Evolutionary conservation across 2,797 vertebrate genomes (phyloP).

Genomic region (Pelobates cultripes): DNA sequence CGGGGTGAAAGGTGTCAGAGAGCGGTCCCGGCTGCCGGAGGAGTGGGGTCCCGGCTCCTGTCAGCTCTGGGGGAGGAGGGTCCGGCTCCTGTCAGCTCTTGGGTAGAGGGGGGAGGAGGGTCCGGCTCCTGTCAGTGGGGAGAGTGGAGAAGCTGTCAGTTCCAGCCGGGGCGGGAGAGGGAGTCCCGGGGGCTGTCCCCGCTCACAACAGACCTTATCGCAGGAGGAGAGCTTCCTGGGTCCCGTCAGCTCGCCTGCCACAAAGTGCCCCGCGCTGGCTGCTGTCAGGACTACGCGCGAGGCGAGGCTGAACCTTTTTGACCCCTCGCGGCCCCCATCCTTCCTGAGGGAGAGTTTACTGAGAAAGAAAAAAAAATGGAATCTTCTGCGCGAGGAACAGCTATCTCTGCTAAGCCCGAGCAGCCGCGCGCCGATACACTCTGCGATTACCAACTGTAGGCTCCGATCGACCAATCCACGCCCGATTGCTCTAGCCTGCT

Average conservation of each 20-base stretch:
- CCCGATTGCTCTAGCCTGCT: slow-evolving; percentile 17
- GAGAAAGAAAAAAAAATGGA: slow-evolving; percentile 43
- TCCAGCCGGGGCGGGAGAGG: not conserved
- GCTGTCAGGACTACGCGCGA: slow-evolving; percentile 31
- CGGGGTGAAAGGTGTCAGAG: not conserved
- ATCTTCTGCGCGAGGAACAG: slow-evolving; percentile 28
- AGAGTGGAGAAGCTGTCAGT: not conserved
- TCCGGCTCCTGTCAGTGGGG: slow-evolving; percentile 32
- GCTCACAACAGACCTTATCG: too few relatives aligned
- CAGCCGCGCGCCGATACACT: slow-evolving; percentile 7
- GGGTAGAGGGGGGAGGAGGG: not conserved
- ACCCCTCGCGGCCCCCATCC: slow-evolving; percentile 41
- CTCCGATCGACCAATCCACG: not conserved
- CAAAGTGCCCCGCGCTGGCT: not conserved
- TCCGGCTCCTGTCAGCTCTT: slow-evolving; percentile 25
- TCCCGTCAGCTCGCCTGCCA: not conserved
- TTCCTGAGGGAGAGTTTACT: slow-evolving; percentile 46
- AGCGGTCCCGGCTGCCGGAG: not conserved
- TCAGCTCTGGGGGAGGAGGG: slow-evolving; percentile 6
- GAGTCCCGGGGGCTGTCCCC: not conserved
- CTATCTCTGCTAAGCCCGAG: slow-evolving; percentile 15
- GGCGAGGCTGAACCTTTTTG: slow-evolving; percentile 23
- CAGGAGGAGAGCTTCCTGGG: too few relatives aligned
- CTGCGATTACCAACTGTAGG: too few relatives aligned
- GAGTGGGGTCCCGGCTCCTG: slow-evolving; percentile 5